phyloP scores from a whole-genome alignment of 2,888 invertebrate species.

The Scaptomyza parva region DNA sequence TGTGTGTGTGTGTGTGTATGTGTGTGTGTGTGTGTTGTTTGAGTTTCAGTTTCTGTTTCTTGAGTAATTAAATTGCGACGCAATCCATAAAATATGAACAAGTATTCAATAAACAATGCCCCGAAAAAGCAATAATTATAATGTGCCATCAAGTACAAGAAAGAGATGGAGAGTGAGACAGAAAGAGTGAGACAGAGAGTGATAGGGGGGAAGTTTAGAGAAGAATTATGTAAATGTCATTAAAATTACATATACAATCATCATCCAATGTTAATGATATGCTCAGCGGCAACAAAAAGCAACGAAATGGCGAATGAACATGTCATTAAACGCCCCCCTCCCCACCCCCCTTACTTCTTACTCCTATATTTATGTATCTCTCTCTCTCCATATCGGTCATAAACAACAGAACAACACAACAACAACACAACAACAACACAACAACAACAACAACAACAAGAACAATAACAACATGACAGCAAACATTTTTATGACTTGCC shows the following conservation, averaged over 20 bases:
- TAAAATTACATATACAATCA: slow-evolving; percentile 41
- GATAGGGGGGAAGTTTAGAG: neutral
- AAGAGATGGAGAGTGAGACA: neutral
- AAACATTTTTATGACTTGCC: slow-evolving; percentile 73
- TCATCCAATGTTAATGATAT: slow-evolving; percentile 69
- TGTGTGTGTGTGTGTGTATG: slow-evolving; percentile 7
- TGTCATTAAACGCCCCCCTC: slow-evolving; percentile 53
- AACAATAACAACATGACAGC: slow-evolving; percentile 56
- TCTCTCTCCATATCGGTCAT: neutral
- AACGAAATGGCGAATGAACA: slow-evolving; percentile 34
- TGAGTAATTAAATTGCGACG: slow-evolving; percentile 64
- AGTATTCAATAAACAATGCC: slow-evolving; percentile 63
- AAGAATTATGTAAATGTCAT: slow-evolving; percentile 32
- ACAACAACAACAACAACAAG: slow-evolving; percentile 8
- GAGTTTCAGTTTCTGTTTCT: slow-evolving; percentile 27
- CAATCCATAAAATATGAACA: slow-evolving; percentile 62
- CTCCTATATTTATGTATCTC: neutral
- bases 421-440: slow-evolving; percentile 36
- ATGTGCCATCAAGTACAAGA: no score
- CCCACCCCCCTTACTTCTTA: neutral
- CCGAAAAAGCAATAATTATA: neutral
- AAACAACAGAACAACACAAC: neutral
- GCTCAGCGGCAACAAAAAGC: slow-evolving; percentile 48
- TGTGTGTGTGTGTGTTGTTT: neutral
- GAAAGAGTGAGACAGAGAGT: neutral